These are phyloP conservation scores for Ridgeia piscesae DNA, from an alignment of 1,140 invertebrate species.

Conservation along the genomic window DNA sequence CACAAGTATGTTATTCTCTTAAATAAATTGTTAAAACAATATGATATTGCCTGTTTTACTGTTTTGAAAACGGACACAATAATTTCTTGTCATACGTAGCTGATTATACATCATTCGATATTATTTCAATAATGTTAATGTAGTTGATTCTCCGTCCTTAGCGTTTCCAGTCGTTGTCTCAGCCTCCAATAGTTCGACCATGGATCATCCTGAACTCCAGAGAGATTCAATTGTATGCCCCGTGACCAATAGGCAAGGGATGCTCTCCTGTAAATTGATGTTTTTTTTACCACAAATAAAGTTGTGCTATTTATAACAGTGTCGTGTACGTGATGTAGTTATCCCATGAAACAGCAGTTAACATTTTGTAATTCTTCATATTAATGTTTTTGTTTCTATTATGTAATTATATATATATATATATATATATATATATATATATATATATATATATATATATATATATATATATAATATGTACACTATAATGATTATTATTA, in stretches of 20 bases:
- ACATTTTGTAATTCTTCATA: not conserved
- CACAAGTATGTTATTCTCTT: not conserved
- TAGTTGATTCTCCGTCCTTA: not conserved
- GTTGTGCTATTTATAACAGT: not conserved
- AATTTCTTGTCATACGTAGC: not conserved
- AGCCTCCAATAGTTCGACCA: not conserved
- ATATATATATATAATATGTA: too few species aligned
- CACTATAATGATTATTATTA: too few species aligned
- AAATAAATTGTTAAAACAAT: not conserved
- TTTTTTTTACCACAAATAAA: too few species aligned
- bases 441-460: too few species aligned
- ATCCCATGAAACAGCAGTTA: not conserved
- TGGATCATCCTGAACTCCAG: not conserved
- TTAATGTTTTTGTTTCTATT: too few species aligned
- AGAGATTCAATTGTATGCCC: not conserved
- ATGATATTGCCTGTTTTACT: not conserved
- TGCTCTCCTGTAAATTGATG: not conserved
- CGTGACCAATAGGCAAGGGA: not conserved
- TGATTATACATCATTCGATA: not conserved
- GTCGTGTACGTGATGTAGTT: not conserved
- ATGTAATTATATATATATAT: too few species aligned
- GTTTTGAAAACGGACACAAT: not conserved
- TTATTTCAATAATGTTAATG: not conserved
- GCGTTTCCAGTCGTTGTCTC: not conserved
- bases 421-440: too few species aligned